Conservation (phyloP, 2,888 invertebrate species). For the Bombylius discolor region DNA sequence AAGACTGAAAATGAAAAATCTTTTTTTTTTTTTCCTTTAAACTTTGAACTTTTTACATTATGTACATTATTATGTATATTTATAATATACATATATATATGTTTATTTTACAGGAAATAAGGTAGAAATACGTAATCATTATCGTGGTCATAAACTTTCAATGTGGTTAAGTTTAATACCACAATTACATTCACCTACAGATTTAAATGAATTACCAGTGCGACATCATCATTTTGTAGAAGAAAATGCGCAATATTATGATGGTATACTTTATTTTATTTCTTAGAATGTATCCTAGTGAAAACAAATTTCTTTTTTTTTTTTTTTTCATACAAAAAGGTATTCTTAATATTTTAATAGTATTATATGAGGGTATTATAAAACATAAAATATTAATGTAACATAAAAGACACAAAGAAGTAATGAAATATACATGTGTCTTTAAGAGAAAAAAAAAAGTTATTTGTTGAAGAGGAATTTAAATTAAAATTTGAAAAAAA, state of each 20-base stretch:
- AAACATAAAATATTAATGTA: no score
- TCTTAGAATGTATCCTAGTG: not conserved
- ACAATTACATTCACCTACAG: slow-evolving; percentile 74
- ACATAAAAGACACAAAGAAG: no score
- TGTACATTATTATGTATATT: no score
- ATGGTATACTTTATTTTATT: slow-evolving; percentile 42
- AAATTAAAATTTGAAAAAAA: not conserved
- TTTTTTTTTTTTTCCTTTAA: no score
- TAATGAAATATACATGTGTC: no score
- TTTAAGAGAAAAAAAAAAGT: no score
- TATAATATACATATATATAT: no score
- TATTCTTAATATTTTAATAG: not conserved
- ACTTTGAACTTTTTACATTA: no score
- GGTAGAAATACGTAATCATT: slow-evolving; percentile 76
- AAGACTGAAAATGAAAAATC: no score
- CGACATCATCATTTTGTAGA: slow-evolving; percentile 78
- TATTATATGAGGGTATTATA: no score
- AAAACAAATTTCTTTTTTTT: not conserved
- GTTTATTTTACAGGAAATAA: slow-evolving; percentile 43
- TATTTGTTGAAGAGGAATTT: no score
- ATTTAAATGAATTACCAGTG: slow-evolving; percentile 65
- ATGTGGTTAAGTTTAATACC: slow-evolving; percentile 85
- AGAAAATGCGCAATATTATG: slow-evolving; percentile 64
- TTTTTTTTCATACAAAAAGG: not conserved
- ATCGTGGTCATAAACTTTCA: slow-evolving; percentile 86